Conservation (phyloP, 2,888 invertebrate species). For the Epistrophella euchroma region DNA sequence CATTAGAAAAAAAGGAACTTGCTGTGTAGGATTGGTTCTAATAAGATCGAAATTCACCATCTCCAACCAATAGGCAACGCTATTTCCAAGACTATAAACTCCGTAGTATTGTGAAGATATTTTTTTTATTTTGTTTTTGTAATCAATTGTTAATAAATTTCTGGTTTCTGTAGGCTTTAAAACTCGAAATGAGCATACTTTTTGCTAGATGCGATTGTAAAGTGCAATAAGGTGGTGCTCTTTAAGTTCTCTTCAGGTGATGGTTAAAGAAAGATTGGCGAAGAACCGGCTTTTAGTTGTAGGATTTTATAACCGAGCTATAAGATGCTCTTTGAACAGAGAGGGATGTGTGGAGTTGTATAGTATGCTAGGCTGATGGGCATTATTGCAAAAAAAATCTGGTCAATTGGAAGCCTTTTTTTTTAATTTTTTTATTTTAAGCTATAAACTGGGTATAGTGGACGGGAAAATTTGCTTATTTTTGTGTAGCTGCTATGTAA, state of each 20-base stretch:
- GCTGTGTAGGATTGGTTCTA: no score
- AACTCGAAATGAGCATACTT: slow-evolving; percentile 68
- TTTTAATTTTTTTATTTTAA: not conserved
- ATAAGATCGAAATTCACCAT: not conserved
- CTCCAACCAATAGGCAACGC: not conserved
- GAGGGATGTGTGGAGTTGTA: slow-evolving; percentile 33
- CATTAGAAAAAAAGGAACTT: no score
- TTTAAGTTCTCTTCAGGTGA: slow-evolving; percentile 50
- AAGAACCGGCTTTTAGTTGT: slow-evolving; percentile 62
- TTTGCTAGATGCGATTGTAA: slow-evolving; percentile 61
- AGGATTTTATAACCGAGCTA: not conserved
- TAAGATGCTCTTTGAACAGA: slow-evolving; percentile 66
- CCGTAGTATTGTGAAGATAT: slow-evolving; percentile 25
- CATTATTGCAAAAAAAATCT: slow-evolving; percentile 33
- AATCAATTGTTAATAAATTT: slow-evolving; percentile 60
- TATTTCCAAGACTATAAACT: not conserved
- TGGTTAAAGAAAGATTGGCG: slow-evolving; percentile 30
- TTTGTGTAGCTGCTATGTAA: slow-evolving; percentile 25
- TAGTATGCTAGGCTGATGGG: slow-evolving; percentile 16
- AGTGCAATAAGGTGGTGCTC: slow-evolving; percentile 65
- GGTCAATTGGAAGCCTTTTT: slow-evolving; percentile 17
- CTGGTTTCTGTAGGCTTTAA: slow-evolving; percentile 71
- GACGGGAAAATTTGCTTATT: slow-evolving; percentile 49
- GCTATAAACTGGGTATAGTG: slow-evolving; percentile 58
- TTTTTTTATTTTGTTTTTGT: slow-evolving; percentile 39